Evolutionary conservation across 2,797 vertebrate species (phyloP), one percentile per base, ranked within the genome.

Genomic region (Sphaeramia orbicularis): DNA sequence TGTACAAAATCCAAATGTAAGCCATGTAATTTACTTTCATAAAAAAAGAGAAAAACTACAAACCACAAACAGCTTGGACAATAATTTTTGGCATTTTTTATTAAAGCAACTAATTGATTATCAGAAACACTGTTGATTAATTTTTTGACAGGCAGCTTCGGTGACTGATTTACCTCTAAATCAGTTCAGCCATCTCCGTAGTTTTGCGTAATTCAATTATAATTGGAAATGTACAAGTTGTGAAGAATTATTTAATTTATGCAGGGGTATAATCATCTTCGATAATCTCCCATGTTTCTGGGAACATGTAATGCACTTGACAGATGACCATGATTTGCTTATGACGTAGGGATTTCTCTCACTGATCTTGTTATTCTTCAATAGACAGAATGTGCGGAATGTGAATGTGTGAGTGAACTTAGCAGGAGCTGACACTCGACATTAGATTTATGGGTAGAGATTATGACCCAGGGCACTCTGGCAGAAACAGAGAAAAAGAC

Each of bases 371-470:
- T 85, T 87, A 80, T 84, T 84, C 72, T 89, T 65, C 42, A 18
- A 43, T 43, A 57, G 87, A 68, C 42, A 12, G 81, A 87, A 89
- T 85, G 80, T 77, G 69, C 14, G 21, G 81, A 84, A 85, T 86
- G 74, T 41, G 10, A 61, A 83, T 61, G 76, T 74, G 78, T 78
- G 80, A 84, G 84, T 70, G 81, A 78, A 83, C 79, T 71, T 77
- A 42, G 84, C 79, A 12, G 73, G 79, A 88, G 80, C 80, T 79
- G 85, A 89, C 84, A 76, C 74, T 80, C 57, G 2, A 72, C 76
- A 89, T 91, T 85, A 89, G 71, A 74, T 80, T 81, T 70, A 83
- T 19, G 65, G 75, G 61, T 68, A 65, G 75, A 85, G 82, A 85
- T 76, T 76, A 79, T 80, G 82, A 86, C 85, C 83, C 41, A 15